Evolutionary conservation across 2,888 invertebrate genomes (phyloP), one percentile per base, ranked within the genome.

Genomic region (Anticlea derivata): DNA sequence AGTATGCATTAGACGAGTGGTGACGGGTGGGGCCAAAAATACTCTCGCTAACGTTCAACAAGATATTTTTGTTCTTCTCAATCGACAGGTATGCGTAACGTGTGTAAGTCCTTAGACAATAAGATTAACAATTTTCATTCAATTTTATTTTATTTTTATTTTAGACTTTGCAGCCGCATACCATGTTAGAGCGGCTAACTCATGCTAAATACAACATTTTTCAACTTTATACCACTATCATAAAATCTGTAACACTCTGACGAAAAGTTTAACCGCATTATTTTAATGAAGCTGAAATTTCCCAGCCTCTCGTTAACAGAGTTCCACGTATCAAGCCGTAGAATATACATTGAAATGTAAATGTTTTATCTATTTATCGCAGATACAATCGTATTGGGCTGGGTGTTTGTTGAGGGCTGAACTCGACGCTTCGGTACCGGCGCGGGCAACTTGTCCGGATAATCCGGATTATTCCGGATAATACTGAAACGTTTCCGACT

Each of bases 391-490:
- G 65, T 63, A 63, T 69, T 66, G 58, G 38, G 61, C 52, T 56
- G 61, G 62, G 59, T 70, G 70, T 70, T 68, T 68, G 65, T 60
- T 59, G 64, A 58, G 63, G 62, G 68, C 58, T 61, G 61, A 63
- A 65, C 62, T 70, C 66, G 50, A 65, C 67, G 66, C 50, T 58
- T 62, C 67, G 66, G 61, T 56, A 65, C 67, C 68, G 65, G 64
- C 65, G 60, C 63, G 43, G 43, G 48, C 48, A 75, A 80, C 75
- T 79, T 71, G 75, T 72, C 68, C 58, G 77, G 80, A 83, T 84
- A 69, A 86, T 83, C 83, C 80, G 78, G 82, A 83, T 84, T 77
- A 81, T 79, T 80, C 83, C 79, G 77, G 81, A 82, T 84, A 78
- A 82, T 78, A 63, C 73, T 65, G 57, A 60, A 58, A 69, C 75